phyloP scores from a whole-genome alignment of 1,140 invertebrate genomes.

The Scaptomyza hsui region DNA sequence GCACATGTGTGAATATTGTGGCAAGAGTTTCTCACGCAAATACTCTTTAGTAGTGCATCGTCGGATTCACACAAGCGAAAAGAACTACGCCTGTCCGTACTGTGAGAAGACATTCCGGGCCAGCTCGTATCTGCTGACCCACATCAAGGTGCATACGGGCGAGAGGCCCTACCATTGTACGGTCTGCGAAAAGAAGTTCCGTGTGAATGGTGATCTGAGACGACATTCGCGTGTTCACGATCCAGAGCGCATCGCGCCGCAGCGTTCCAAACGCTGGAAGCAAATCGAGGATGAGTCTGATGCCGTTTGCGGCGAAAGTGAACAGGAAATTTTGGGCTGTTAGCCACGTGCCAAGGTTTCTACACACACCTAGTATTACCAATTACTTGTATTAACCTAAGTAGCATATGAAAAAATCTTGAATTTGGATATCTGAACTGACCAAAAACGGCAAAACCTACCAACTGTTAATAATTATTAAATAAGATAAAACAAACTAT shows the following conservation, averaged over 20 bases:
- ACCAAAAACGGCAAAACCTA: background rate
- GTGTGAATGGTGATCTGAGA: conserved; percentile 94
- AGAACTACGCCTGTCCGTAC: conserved; percentile 94
- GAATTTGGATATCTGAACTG: background rate
- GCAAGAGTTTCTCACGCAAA: conserved; percentile 95
- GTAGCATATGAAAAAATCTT: too few relatives aligned
- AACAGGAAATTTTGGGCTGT: conserved; percentile 67
- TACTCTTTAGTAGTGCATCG: conserved; percentile 96
- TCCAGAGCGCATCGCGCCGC: conserved; percentile 37
- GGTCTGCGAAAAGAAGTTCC: conserved; percentile 92
- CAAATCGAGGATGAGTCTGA: conserved; percentile 59
- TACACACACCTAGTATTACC: conserved; percentile 29
- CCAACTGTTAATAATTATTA: conserved; percentile 1
- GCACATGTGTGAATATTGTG: conserved; percentile 96
- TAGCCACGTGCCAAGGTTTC: conserved; percentile 71
- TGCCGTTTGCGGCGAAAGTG: conserved; percentile 49
- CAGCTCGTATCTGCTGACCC: conserved; percentile 93
- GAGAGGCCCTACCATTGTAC: conserved; percentile 92
- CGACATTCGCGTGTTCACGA: conserved; percentile 92
- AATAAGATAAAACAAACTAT: background rate
- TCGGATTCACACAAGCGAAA: conserved; percentile 94
- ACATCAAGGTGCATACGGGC: conserved; percentile 95
- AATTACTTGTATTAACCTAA: background rate
- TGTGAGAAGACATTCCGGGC: conserved; percentile 93
- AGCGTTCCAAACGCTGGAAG: conserved; percentile 19